Evolutionary conservation across 2,888 invertebrate genomes (phyloP), one percentile per base, ranked within the genome.

Genomic region (Omphaloscelis lunosa): DNA sequence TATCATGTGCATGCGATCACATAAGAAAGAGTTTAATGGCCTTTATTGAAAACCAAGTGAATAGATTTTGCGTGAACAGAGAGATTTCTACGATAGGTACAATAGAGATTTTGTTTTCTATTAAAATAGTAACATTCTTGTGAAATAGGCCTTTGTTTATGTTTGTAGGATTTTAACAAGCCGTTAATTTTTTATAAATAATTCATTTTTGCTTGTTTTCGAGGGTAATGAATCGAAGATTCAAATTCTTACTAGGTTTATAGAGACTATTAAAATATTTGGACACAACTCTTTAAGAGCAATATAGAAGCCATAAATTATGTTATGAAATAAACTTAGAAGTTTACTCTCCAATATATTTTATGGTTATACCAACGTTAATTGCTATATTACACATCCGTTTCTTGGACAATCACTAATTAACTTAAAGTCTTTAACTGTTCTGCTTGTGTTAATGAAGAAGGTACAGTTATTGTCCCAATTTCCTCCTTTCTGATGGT

Each of bases 1-100:
- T 91, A 93, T 92, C 93, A 91, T 91, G 92, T 72, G 81, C 93
- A 89, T 87, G 86, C 89, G 89, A 91, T 91, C 89, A 88, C 88
- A 88, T 88, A 90, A 90, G 90, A 89, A 87, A 88, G 80, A 90
- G 91, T 93, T 90, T 92, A 92, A 91, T 88, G 90, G 89, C 91
- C 90, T 90, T 86, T 87, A 90, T 88, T 91, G 89, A 83, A 83
- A 75, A 85, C 79, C 67, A 67, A 81, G 80, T 78, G 80, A 80
- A 87, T 81, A 80, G 72, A 80, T 82, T 83, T 77, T 70, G 80
- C 79, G 80, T 75, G 69, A 77, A 78, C 68, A 53, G 58, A n/a
- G 72, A 67, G 63, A 77, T 86, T 75, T 81, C 65, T 75, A 2
- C 27, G 59, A 65, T 39, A 80, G 51, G 73, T 74, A 66, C 12